phyloP scores from a whole-genome alignment of 2,113 vertebrate species.

The Ranitomeya variabilis region DNA sequence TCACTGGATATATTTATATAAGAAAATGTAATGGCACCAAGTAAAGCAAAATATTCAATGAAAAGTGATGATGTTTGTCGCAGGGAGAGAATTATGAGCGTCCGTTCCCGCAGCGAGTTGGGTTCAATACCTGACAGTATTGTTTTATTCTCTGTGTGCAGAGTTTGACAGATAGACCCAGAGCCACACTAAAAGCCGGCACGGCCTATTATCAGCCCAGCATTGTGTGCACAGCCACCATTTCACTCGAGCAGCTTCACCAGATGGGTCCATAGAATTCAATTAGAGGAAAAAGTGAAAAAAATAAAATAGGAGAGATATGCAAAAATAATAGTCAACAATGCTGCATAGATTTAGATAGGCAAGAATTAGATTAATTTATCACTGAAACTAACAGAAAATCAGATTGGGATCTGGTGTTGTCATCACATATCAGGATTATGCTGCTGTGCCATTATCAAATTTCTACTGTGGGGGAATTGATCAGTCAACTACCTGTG shows the following conservation, averaged over 20 bases:
- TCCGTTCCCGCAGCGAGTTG: background rate
- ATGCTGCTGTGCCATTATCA: too few relatives aligned
- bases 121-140: constrained; percentile 27
- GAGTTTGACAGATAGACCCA: constrained; percentile 16
- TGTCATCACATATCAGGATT: too few relatives aligned
- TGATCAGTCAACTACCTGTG: too few relatives aligned
- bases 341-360: background rate
- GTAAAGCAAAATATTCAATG: background rate
- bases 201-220: background rate
- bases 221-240: constrained; percentile 15
- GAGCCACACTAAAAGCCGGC: background rate
- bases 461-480: too few relatives aligned
- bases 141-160: constrained; percentile 7
- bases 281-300: background rate
- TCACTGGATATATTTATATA: background rate
- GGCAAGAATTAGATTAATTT: background rate
- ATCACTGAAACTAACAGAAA: background rate
- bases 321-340: background rate
- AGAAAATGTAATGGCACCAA: background rate
- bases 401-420: too few relatives aligned
- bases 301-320: background rate
- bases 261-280: constrained; percentile 5
- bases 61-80: background rate
- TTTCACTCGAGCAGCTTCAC: background rate
- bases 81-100: constrained; percentile 3